A percentile compares a stretch with the other conserved stretches of the same genome.
phyloP scores from a whole-genome alignment of 2,113 vertebrate species.

The Glaucidium brasilianum region DNA sequence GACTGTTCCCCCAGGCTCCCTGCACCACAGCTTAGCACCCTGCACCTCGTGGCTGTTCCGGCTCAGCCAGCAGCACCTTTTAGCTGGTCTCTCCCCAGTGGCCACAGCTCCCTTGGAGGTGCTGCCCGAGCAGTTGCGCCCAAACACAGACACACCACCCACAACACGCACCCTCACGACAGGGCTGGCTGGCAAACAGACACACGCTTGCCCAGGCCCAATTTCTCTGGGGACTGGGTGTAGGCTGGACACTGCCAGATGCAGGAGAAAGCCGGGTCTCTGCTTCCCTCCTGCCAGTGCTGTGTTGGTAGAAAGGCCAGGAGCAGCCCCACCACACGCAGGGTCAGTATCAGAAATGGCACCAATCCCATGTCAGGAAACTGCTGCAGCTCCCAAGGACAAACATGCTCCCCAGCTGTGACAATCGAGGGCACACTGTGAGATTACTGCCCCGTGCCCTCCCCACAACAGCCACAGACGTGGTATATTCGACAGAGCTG shows the following conservation, averaged over 20 bases:
- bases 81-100: background rate
- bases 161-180: fast-evolving
- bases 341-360: fast-evolving
- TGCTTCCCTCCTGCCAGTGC: background rate
- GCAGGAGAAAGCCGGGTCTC: background rate
- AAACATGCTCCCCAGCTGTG: background rate
- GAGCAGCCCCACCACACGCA: fast-evolving
- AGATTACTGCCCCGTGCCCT: background rate
- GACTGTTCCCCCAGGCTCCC: background rate
- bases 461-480: background rate
- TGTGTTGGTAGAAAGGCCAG: background rate
- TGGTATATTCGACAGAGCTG: fast-evolving
- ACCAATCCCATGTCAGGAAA: fast-evolving
- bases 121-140: background rate
- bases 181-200: fast-evolving
- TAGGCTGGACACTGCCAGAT: fast-evolving
- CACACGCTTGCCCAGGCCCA: background rate
- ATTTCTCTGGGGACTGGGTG: background rate
- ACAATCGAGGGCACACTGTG: background rate
- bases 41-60: fast-evolving
- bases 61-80: fast-evolving
- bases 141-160: fast-evolving
- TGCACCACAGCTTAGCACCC: background rate
- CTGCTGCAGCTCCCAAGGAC: background rate
- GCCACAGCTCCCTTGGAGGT: background rate